phyloP scores from a whole-genome alignment of 2,888 invertebrate genomes.

The Caenorhabditis sp. region DNA sequence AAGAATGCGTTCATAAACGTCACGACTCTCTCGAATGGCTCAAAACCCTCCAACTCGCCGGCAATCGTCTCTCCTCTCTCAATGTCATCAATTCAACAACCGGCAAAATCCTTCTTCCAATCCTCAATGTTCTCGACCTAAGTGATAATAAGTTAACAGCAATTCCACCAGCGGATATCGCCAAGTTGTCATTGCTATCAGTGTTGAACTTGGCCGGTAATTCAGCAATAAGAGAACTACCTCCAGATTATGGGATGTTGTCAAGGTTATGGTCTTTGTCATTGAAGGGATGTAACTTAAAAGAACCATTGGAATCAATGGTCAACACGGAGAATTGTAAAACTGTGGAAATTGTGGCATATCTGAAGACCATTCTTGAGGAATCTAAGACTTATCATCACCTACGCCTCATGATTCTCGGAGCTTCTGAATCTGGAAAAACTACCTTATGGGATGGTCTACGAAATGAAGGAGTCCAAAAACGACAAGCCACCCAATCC shows the following conservation, averaged over 20 bases:
- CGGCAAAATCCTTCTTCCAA: conserved; percentile 75
- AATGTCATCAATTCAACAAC: conserved; percentile 17
- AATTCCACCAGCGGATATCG: conserved; percentile 84
- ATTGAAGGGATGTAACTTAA: conserved; percentile 83
- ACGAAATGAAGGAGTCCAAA: conserved; percentile 45
- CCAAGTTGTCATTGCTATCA: conserved; percentile 86
- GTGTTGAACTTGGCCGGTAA: conserved; percentile 91
- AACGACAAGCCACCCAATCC: conserved; percentile 32
- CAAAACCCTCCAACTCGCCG: conserved; percentile 84
- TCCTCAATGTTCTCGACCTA: conserved; percentile 91
- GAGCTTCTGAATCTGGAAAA: conserved; percentile 83
- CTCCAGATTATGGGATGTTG: conserved; percentile 86
- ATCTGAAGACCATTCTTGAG: conserved; percentile 80
- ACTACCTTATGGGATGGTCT: conserved; percentile 48
- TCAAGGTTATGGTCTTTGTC: conserved; percentile 93
- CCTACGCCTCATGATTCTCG: conserved; percentile 81
- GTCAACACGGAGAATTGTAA: conserved; percentile 89
- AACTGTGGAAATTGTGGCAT: conserved; percentile 90
- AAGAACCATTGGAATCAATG: conserved; percentile 87
- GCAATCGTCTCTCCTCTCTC: conserved; percentile 84
- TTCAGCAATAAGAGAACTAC: conserved; percentile 76
- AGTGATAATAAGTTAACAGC: conserved; percentile 84
- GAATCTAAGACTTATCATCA: conserved; percentile 88
- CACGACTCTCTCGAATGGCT: conserved; percentile 85
- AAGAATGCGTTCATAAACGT: conserved; percentile 65